Base-by-base conservation (phyloP, 2,888 invertebrate genomes). In the Dilophus febrilis region DNA sequence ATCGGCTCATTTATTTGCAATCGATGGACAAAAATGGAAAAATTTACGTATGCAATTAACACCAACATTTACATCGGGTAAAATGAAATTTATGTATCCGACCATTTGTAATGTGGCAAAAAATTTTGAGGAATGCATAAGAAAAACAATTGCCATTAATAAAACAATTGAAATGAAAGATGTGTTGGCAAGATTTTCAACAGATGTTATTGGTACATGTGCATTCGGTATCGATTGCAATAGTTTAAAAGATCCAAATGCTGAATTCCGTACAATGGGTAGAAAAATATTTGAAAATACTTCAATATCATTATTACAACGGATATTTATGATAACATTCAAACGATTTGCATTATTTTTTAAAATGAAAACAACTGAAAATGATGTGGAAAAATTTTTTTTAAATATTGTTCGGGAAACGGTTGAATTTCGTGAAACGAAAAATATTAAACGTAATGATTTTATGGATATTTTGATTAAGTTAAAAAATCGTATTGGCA, bases 141-240 rank as follows among this genome's bases (percentile, higher is more conserved):
- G 44, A 18, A 40, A 42, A 22, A 51, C 55, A 1, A n/a, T n/a
- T n/a, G n/a, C n/a, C n/a, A n/a, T n/a, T n/a, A 41, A 18, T 13
- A 3, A 44, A 37, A 40, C 49, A 12, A 50, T 54, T 0, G 67
- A 69, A 36, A 50, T 66, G 2, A 64, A 62, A 47, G 62, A 64
- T 28, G 40, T 63, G 6, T 52, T 59, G 28, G 59, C 62, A 0
- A 56, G 62, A 4, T 68, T 57, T 44, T 65, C 67, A 2, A 64
- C 64, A 8, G 68, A 70, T 47, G 64, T 68, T 1, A 67, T 69
- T 33, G 64, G 66, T 1, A 55, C 53, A 1, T 63, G 64, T 46
- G 65, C 64, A 7, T 68, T 68, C 46, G 68, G 67, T 1, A 51
- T 67, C 6, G 61, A 65, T 64, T 45, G n/a, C n/a, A n/a, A n/a